phyloP scores from a whole-genome alignment of 2,113 vertebrate species.

The Nyctereutes procyonoides region DNA sequence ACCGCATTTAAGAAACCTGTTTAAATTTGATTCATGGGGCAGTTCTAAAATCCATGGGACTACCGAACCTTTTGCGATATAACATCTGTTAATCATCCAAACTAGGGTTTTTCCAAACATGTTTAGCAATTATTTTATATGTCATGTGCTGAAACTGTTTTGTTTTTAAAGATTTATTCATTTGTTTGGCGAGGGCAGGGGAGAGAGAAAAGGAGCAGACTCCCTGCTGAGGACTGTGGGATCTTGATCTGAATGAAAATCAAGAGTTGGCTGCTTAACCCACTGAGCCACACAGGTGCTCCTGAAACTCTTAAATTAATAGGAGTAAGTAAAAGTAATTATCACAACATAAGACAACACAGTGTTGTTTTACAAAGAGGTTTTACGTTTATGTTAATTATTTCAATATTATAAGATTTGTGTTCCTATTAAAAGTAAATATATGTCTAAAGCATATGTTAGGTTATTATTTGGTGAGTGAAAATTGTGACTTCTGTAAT shows the following conservation, averaged over 20 bases:
- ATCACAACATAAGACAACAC: neutral
- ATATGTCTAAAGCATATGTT: neutral
- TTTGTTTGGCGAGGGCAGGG: neutral
- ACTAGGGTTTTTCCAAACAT: neutral
- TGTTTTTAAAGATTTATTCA: neutral
- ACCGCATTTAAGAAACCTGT: neutral
- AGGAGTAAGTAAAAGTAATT: neutral
- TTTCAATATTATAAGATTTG: conserved; percentile 14
- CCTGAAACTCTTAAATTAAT: conserved; percentile 28
- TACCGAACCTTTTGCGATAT: neutral
- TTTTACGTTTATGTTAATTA: neutral
- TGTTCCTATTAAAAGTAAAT: conserved; percentile 7
- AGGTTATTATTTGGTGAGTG: neutral
- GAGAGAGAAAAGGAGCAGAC: neutral
- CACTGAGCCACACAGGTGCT: neutral
- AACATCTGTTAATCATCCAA: neutral
- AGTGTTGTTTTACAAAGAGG: neutral
- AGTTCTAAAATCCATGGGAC: neutral
- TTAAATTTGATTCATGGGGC: neutral
- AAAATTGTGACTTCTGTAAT: neutral
- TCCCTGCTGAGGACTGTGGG: neutral
- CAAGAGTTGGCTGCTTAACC: neutral
- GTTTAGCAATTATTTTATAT: neutral
- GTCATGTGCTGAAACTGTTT: conserved; percentile 5
- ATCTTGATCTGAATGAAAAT: neutral